Evolutionary conservation across 2,888 invertebrate species (phyloP).

Genomic region (Masnerella sp.): DNA sequence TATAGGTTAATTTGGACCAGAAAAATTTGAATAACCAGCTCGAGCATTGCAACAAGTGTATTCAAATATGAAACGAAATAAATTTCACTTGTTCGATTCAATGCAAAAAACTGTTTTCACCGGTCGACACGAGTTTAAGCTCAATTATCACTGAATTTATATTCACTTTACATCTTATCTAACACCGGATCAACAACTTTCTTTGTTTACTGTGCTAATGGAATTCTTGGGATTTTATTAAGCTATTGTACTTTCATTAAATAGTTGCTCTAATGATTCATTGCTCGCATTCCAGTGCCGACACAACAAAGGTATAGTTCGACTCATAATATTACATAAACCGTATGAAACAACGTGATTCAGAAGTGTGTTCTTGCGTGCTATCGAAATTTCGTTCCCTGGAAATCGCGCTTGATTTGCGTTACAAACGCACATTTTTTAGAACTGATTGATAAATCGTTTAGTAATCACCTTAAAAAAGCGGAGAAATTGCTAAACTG

Average conservation of each 20-base stretch:
- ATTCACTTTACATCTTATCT: conserved; percentile 7
- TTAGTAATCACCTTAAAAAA: too few relatives aligned
- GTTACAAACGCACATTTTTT: too few relatives aligned
- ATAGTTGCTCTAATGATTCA: conserved; percentile 31
- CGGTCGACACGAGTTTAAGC: background rate
- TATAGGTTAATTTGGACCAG: too few relatives aligned
- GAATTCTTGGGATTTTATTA: conserved; percentile 40
- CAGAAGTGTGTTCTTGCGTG: conserved; percentile 24
- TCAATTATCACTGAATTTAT: conserved; percentile 6
- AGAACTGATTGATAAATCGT: too few relatives aligned
- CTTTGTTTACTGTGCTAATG: conserved; percentile 41
- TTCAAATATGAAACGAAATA: too few relatives aligned
- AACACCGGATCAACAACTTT: conserved; percentile 17
- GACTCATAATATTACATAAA: conserved; percentile 48
- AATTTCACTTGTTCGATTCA: too few relatives aligned
- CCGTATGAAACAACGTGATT: background rate
- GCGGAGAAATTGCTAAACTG: too few relatives aligned
- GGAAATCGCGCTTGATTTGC: too few relatives aligned
- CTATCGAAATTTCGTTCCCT: conserved; percentile 10
- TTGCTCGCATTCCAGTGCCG: conserved; percentile 18
- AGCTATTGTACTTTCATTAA: conserved; percentile 44
- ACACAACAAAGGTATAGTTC: too few relatives aligned
- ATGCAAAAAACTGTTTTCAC: conserved; percentile 9
- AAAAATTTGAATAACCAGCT: too few relatives aligned
- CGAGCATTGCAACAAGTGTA: too few relatives aligned